Evolutionary conservation across 2,888 invertebrate species (phyloP).

Genomic region (Achlya flavicornis): DNA sequence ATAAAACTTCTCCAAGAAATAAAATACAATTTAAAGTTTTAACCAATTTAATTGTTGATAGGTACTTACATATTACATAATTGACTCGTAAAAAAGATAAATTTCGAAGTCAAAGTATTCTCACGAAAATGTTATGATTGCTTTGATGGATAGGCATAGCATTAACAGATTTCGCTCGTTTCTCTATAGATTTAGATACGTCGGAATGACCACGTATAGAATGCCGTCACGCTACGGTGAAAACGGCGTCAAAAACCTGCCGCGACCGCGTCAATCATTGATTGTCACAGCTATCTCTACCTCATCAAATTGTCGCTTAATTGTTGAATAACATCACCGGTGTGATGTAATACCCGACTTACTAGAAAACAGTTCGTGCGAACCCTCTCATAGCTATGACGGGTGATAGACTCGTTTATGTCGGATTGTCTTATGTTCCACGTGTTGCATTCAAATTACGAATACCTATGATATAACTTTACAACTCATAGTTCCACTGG

Average conservation of each 20-base stretch:
- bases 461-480: constrained; percentile 46
- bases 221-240: constrained; percentile 44
- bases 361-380: constrained; percentile 45
- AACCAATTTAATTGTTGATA: constrained; percentile 24
- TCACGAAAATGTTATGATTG: constrained; percentile 45
- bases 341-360: constrained; percentile 51
- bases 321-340: constrained; percentile 61
- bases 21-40: constrained; percentile 10
- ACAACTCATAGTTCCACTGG: constrained; percentile 15
- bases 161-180: constrained; percentile 50
- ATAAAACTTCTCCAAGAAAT: constrained; percentile 20
- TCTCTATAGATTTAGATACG: constrained; percentile 29
- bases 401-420: constrained; percentile 48
- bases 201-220: constrained; percentile 48
- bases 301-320: constrained; percentile 60
- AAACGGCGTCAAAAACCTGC: constrained; percentile 41
- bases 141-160: constrained; percentile 44
- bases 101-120: constrained; percentile 36
- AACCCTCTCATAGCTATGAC: constrained; percentile 39
- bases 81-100: constrained; percentile 36
- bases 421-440: constrained; percentile 36
- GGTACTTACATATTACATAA: constrained; percentile 38
- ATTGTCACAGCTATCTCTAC: constrained; percentile 52
- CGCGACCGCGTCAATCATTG: constrained; percentile 42
- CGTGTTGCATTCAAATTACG: constrained; percentile 43